phyloP scores from a whole-genome alignment of 1,140 invertebrate genomes.

The Bombus turneri region DNA sequence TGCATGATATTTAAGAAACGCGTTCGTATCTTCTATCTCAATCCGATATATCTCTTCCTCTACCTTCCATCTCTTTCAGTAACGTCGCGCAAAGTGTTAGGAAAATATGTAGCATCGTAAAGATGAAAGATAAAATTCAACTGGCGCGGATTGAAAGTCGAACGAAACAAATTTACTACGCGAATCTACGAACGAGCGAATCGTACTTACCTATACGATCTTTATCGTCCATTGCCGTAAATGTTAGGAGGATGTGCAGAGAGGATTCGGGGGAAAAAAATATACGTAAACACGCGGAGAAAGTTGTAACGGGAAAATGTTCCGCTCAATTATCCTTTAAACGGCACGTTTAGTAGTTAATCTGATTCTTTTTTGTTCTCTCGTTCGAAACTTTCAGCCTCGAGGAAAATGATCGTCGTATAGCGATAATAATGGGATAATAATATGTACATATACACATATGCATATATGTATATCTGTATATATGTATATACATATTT shows the following conservation, averaged over 20 bases:
- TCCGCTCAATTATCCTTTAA: neutral
- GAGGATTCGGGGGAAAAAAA: neutral
- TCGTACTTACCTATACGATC: no score
- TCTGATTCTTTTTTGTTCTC: neutral
- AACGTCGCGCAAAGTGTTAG: neutral
- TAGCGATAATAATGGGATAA: neutral
- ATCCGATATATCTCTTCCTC: neutral
- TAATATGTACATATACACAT: neutral
- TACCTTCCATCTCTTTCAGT: neutral
- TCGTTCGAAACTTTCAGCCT: neutral
- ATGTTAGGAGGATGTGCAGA: neutral
- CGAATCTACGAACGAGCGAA: no score
- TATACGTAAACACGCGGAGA: neutral
- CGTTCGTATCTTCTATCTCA: no score
- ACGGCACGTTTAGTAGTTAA: neutral
- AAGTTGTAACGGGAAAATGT: conserved; percentile 7
- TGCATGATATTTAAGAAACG: no score
- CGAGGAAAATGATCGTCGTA: neutral
- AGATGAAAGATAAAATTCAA: neutral
- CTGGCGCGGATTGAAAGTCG: no score
- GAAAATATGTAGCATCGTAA: neutral
- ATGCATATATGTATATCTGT: neutral
- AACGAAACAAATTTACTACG: neutral
- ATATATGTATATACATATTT: neutral
- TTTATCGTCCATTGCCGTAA: neutral